Percentiles rank a stretch among this genome's conserved stretches.
Conservation (phyloP, 2,113 vertebrate species). For the Phaethon lepturus region DNA sequence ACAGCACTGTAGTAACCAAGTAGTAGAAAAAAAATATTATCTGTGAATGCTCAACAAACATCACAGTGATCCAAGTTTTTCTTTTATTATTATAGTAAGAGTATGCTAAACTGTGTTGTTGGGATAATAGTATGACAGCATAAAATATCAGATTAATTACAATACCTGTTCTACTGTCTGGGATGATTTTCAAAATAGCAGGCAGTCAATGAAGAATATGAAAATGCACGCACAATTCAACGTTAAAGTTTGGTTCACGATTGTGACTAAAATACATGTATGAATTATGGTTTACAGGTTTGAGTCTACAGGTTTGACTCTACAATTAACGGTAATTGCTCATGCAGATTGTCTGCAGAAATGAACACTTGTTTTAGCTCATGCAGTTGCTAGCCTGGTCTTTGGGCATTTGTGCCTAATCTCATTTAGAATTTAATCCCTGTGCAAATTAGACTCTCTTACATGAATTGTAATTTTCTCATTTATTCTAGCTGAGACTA, state of each 20-base stretch:
- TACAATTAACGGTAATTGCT: not conserved
- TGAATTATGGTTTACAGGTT: not conserved
- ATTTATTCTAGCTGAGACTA: not conserved
- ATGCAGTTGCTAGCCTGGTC: not conserved
- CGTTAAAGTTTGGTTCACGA: not conserved
- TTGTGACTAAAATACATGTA: not conserved
- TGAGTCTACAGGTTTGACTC: not conserved
- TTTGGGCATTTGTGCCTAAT: not conserved
- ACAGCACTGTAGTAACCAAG: not conserved
- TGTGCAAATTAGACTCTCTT: not conserved
- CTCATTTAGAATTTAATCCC: not conserved
- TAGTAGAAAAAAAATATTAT: not conserved
- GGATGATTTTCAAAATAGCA: not conserved
- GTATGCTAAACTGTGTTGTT: not conserved
- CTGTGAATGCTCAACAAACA: not conserved
- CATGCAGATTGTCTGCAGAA: not conserved
- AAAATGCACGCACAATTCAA: not conserved
- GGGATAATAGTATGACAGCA: not conserved
- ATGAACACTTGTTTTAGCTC: not conserved
- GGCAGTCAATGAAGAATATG: not conserved
- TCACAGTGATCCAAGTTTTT: not conserved
- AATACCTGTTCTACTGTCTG: not conserved
- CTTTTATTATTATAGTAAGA: not conserved
- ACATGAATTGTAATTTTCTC: not conserved
- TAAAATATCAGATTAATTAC: not conserved